These are phyloP conservation scores for Parotia lawesii DNA, from an alignment of 2,113 vertebrate species.

Conservation along the genomic window DNA sequence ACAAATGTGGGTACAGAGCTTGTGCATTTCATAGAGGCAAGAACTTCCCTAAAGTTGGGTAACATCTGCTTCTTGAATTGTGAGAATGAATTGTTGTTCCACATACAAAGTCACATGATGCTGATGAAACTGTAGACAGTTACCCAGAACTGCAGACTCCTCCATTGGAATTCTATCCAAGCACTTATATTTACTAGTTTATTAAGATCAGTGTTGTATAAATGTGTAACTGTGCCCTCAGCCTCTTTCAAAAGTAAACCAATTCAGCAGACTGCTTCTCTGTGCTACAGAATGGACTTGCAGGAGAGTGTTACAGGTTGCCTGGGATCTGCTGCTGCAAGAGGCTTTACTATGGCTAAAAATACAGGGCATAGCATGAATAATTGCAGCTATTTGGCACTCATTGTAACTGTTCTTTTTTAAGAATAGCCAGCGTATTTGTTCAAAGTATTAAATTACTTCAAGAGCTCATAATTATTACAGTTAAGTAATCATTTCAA, in stretches of 20 bases:
- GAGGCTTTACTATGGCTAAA: background rate
- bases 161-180: background rate
- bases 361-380: background rate
- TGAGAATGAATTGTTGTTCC: background rate
- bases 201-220: background rate
- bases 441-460: constrained; percentile 44
- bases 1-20: background rate
- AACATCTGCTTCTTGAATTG: background rate
- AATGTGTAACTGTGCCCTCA: background rate
- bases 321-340: background rate
- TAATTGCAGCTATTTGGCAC: constrained; percentile 31
- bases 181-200: background rate
- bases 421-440: constrained; percentile 34
- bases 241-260: background rate
- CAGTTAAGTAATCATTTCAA: constrained; percentile 49
- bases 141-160: background rate
- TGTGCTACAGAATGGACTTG: background rate
- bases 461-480: constrained; percentile 30
- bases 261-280: background rate
- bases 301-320: background rate
- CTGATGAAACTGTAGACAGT: background rate
- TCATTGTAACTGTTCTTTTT: constrained; percentile 6
- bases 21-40: background rate
- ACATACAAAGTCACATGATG: background rate
- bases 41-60: background rate